These are phyloP conservation scores for Leuctra nigra DNA, from an alignment of 2,888 invertebrate species.

Conservation along the genomic window DNA sequence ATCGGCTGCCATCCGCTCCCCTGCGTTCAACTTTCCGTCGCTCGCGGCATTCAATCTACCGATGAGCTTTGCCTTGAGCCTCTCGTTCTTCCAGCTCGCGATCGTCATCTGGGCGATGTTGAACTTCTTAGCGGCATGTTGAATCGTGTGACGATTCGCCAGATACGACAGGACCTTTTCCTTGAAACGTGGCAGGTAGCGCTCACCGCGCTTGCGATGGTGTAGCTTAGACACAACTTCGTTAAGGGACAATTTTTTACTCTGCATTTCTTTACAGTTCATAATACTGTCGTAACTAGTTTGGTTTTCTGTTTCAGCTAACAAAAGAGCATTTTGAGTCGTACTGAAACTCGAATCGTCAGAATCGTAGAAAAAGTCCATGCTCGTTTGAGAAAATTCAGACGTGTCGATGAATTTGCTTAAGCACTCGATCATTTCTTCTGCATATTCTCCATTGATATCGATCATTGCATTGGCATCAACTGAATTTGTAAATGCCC, in stretches of 20 bases:
- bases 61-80: background rate
- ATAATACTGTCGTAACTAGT: background rate
- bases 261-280: background rate
- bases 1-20: background rate
- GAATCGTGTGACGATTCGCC: conserved; percentile 14
- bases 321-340: background rate
- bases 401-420: conserved; percentile 11
- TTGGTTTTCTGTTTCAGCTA: conserved; percentile 1
- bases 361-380: background rate
- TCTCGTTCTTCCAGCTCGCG: conserved; percentile 22
- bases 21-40: background rate
- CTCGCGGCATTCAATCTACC: background rate
- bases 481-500: background rate
- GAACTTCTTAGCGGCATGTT: conserved; percentile 24
- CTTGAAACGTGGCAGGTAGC: conserved; percentile 26
- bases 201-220: conserved; percentile 21
- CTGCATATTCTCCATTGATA: background rate
- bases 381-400: conserved; percentile 2
- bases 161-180: conserved; percentile 25
- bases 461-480: background rate
- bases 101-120: conserved; percentile 22
- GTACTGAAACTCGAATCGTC: conserved; percentile 9
- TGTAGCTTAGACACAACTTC: background rate
- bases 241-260: background rate
- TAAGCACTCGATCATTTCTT: conserved; percentile 4